phyloP scores from a whole-genome alignment of 2,113 vertebrate genomes.

The Silurus meridionalis region DNA sequence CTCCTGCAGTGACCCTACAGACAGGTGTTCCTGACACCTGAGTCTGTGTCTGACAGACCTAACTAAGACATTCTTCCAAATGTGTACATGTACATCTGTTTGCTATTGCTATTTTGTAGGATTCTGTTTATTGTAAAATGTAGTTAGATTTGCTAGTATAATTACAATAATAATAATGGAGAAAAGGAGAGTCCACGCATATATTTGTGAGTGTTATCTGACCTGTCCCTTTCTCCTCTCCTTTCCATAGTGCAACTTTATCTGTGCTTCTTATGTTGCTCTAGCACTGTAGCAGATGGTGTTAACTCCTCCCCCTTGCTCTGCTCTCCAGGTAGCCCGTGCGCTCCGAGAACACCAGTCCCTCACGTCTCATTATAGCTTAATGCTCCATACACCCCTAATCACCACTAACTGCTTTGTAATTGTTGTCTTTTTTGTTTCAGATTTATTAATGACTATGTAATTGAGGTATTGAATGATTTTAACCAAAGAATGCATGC shows the following conservation, averaged over 20 bases:
- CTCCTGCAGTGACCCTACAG: constrained; percentile 44
- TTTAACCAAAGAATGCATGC: constrained; percentile 14
- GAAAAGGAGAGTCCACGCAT: background rate
- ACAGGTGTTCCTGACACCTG: constrained; percentile 42
- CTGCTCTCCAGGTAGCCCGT: constrained; percentile 38
- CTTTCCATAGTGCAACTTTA: constrained; percentile 51
- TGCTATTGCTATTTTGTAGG: background rate
- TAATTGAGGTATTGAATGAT: constrained; percentile 28
- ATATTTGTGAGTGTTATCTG: constrained; percentile 43
- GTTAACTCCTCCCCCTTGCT: constrained; percentile 36
- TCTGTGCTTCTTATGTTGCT: constrained; percentile 54
- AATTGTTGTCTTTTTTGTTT: constrained; percentile 27
- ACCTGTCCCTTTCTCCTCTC: constrained; percentile 45
- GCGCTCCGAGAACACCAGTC: constrained; percentile 22
- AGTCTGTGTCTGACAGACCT: constrained; percentile 41
- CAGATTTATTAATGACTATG: constrained; percentile 36
- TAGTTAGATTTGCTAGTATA: background rate
- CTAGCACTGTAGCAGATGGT: constrained; percentile 44
- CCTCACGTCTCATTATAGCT: constrained; percentile 35
- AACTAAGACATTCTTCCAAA: constrained; percentile 1
- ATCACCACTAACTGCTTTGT: constrained; percentile 26
- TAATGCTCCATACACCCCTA: constrained; percentile 28
- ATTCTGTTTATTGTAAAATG: background rate
- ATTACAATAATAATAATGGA: background rate
- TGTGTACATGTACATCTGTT: background rate